phyloP scores from a whole-genome alignment of 2,888 invertebrate genomes.

The Drosophila merina region DNA sequence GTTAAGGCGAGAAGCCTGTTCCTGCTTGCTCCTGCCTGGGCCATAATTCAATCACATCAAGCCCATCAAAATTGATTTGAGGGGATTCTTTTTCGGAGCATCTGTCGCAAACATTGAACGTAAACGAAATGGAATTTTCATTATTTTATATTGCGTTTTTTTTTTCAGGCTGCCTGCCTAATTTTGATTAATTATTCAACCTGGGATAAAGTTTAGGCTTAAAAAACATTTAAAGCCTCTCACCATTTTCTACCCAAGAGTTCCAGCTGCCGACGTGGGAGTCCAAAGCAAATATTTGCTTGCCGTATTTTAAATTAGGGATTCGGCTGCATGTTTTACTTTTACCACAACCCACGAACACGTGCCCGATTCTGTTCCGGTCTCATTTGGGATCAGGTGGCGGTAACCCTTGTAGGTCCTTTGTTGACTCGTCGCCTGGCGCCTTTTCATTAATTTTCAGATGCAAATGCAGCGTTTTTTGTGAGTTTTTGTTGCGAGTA shows the following conservation, averaged over 20 bases:
- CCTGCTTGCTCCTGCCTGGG: not conserved
- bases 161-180: not conserved
- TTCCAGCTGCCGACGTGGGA: conserved; percentile 28
- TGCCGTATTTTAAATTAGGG: conserved; percentile 49
- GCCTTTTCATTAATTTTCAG: conserved; percentile 59
- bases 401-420: conserved; percentile 24
- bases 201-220: not conserved
- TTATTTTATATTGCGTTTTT: conserved; percentile 7
- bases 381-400: conserved; percentile 33
- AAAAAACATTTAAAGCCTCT: conserved; percentile 10
- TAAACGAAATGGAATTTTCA: not conserved
- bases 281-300: conserved; percentile 45
- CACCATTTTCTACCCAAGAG: not conserved
- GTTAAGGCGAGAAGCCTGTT: conserved; percentile 14
- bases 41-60: not conserved
- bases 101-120: not conserved
- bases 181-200: conserved; percentile 16
- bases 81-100: not conserved
- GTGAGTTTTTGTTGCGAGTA: conserved; percentile 12
- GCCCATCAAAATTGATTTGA: not conserved
- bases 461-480: conserved; percentile 32
- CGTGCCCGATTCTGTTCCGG: conserved; percentile 20
- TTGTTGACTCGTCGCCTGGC: conserved; percentile 45
- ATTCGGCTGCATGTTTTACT: conserved; percentile 44
- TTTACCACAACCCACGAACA: conserved; percentile 42